These are phyloP conservation scores for Anhinga anhinga DNA, from an alignment of 2,113 vertebrate genomes.

Conservation along the genomic window DNA sequence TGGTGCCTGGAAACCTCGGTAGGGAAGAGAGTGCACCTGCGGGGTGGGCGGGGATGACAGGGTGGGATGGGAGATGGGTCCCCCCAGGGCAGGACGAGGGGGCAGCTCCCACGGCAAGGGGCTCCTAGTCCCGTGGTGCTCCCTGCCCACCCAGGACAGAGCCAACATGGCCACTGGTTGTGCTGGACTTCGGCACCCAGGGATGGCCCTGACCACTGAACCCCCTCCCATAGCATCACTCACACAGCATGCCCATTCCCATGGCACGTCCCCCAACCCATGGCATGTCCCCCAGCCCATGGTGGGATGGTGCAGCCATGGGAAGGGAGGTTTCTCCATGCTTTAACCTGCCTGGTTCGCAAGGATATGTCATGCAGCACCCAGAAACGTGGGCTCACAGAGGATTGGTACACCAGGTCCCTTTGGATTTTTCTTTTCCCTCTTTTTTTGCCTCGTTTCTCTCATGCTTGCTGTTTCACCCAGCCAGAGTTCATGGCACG, in stretches of 20 bases:
- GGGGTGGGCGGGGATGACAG: background rate
- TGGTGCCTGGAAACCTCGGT: background rate
- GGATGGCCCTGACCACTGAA: background rate
- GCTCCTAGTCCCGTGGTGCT: rapidly evolving
- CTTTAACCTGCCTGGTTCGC: background rate
- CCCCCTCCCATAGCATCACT: background rate
- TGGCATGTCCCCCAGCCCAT: background rate
- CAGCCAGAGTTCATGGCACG: background rate
- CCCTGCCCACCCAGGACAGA: background rate
- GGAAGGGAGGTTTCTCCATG: background rate
- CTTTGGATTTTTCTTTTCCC: background rate
- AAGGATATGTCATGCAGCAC: background rate
- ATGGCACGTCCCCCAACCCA: background rate
- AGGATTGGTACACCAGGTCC: too few species aligned
- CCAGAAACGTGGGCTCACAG: rapidly evolving
- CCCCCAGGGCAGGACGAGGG: background rate
- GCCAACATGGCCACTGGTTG: rapidly evolving
- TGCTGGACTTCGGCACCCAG: background rate
- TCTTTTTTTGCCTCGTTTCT: background rate
- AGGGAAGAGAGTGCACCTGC: background rate
- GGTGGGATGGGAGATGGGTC: background rate
- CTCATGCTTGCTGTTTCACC: background rate
- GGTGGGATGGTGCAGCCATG: background rate
- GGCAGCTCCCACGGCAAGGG: background rate
- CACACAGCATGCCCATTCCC: background rate